Conservation (phyloP, 2,797 vertebrate species). For the Tragopan temminckii region DNA sequence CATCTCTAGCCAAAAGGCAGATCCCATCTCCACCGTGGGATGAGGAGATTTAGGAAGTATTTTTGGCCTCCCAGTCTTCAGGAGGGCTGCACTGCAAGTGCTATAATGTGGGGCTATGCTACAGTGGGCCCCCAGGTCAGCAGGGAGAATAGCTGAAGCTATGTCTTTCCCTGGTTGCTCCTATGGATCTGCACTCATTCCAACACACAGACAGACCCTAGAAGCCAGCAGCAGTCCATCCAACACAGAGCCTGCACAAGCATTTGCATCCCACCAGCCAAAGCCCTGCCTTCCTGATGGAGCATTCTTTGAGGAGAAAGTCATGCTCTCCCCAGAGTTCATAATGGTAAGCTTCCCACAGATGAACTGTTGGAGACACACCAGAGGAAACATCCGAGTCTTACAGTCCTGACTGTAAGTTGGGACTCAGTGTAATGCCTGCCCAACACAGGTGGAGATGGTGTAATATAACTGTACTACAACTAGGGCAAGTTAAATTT, state of each 20-base stretch:
- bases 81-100: not conserved
- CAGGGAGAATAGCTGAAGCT: not conserved
- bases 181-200: not conserved
- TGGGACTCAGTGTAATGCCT: no score
- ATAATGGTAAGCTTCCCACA: no score
- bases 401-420: no score
- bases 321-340: no score
- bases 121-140: not conserved
- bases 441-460: no score
- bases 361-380: no score
- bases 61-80: not conserved
- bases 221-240: not conserved
- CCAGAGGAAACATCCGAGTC: no score
- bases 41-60: not conserved
- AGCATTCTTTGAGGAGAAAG: not conserved
- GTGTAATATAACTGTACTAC: no score
- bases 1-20: not conserved
- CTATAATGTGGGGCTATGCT: not conserved
- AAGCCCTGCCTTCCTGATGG: not conserved
- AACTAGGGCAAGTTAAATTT: no score
- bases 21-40: not conserved
- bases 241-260: not conserved
- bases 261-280: not conserved
- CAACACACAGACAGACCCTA: rapidly evolving
- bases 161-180: not conserved